These are phyloP conservation scores for Nipponacmea schrenckii DNA, from an alignment of 2,888 invertebrate species.

Conservation along the genomic window DNA sequence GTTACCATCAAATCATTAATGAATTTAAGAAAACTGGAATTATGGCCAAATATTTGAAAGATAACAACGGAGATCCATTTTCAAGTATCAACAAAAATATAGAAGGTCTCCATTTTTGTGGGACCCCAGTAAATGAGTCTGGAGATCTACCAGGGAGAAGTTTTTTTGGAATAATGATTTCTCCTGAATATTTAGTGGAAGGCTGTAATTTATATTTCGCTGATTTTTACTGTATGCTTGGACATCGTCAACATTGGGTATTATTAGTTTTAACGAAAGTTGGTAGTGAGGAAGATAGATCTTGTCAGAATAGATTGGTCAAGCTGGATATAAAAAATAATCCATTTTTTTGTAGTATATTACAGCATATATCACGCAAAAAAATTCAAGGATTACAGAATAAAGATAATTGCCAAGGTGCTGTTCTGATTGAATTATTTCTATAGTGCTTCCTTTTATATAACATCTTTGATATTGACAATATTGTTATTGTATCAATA, in stretches of 20 bases:
- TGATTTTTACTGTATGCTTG: constrained; percentile 9
- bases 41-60: constrained; percentile 4
- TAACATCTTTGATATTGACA: too few species aligned
- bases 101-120: background rate
- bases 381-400: too few species aligned
- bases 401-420: too few species aligned
- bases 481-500: too few species aligned
- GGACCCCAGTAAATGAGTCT: background rate
- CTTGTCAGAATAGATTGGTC: background rate
- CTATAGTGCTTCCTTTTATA: too few species aligned
- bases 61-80: background rate
- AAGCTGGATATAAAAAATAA: constrained; percentile 8
- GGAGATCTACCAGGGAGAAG: background rate
- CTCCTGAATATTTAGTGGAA: background rate
- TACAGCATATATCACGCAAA: too few species aligned
- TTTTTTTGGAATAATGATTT: background rate
- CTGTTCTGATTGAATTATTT: too few species aligned
- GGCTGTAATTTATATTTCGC: constrained; percentile 8
- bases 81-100: constrained; percentile 1
- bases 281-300: background rate
- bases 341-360: background rate
- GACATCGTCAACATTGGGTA: too few species aligned
- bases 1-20: background rate
- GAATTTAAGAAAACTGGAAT: background rate
- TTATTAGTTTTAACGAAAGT: constrained; percentile 7